Evolutionary conservation across 2,888 invertebrate species (phyloP), one percentile per base, ranked within the genome.

Genomic region (Lasioglossum leucozonium): DNA sequence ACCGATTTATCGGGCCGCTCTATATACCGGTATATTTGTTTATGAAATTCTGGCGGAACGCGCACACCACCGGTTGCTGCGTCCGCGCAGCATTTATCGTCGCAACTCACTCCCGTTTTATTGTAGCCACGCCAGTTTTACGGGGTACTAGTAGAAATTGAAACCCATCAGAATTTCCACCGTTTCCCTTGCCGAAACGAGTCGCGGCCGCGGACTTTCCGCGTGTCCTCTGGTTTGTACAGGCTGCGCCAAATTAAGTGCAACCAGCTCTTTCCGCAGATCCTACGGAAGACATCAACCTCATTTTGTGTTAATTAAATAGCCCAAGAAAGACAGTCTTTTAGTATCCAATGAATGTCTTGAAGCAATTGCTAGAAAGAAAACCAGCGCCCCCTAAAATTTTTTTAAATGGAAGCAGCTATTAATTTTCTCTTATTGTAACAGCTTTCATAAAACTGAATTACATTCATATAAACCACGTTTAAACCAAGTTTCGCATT

Each of bases 81-180:
- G 30, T 6, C 22, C 18, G 18, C 18, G 37, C 26, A 40, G 18
- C 37, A 22, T 30, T 40, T 37, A 30, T 37, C 71, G 47, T 58
- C 37, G 26, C 40, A 30, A 26, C 42, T 51, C 55, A 16, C 13
- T 30, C 26, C 65, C 16, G 26, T 81, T 81, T 82, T 69, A 79
- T 79, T n/a, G 37, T 30, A 58, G 34, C 16, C 4, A 8, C 18
- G 72, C 26, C 30, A 72, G 62, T 74, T 78, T 77, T 83, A 78
- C 47, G 62, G 42, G 34, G 65, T 22, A 13, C 71, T 22, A 72
- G 62, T 78, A 73, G 71, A 83, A 83, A 84, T 74, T 75, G 71
- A 73, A 82, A 82, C 58, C 55, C 65, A 82, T 76, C 72, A 44
- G 72, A 75, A 77, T 86, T 67, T 67, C 44, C 75, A 47, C 34